phyloP scores from a whole-genome alignment of 2,113 vertebrate species.

The Coptodon rendalli region DNA sequence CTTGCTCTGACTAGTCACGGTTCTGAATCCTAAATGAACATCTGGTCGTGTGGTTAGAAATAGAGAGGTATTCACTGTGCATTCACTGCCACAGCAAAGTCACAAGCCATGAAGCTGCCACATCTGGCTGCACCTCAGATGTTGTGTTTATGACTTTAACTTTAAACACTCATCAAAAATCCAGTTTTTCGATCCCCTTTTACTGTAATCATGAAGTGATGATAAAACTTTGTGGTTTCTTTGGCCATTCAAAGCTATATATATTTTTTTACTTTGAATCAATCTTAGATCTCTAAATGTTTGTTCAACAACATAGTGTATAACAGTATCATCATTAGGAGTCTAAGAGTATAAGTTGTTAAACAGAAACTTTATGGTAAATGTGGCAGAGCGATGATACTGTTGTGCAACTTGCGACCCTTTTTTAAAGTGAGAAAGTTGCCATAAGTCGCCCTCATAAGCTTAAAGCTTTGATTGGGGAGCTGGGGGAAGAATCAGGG shows the following conservation, averaged over 20 bases:
- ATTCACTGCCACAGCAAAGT: not conserved
- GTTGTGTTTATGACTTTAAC: not conserved
- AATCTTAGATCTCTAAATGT: not conserved
- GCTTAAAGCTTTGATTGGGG: not conserved
- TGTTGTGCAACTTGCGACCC: not conserved
- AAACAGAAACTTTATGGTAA: not conserved
- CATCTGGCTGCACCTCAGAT: not conserved
- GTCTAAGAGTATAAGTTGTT: not conserved
- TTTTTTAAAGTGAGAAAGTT: not conserved
- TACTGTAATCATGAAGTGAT: not conserved
- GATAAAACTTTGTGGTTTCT: fast-evolving
- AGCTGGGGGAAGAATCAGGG: not conserved
- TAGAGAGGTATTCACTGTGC: not conserved
- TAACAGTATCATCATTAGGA: not conserved
- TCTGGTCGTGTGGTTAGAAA: not conserved
- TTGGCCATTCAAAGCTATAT: not conserved
- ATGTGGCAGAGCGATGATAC: not conserved
- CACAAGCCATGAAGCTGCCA: not conserved
- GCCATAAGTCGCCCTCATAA: not conserved
- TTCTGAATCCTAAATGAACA: not conserved
- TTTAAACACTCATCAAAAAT: not conserved
- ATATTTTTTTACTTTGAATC: fast-evolving
- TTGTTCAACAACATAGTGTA: not conserved
- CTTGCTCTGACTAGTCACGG: not conserved
- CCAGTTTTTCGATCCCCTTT: not conserved